phyloP scores from a whole-genome alignment of 2,888 invertebrate species.

The Zhuqinia jingwanae region DNA sequence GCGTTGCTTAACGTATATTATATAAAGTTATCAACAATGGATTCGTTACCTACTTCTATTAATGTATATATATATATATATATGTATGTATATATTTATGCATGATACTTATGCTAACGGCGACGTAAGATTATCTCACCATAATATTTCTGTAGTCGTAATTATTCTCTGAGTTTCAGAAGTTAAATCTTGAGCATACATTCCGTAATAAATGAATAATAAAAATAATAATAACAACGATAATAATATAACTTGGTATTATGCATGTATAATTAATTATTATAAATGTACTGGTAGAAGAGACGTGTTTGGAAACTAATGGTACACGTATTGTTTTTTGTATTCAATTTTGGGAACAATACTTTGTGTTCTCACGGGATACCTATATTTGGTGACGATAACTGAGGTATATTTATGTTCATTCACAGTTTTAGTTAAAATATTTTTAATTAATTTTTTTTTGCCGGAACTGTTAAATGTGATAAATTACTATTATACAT shows the following conservation, averaged over 20 bases:
- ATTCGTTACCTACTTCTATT: constrained; percentile 7
- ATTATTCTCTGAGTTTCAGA: constrained; percentile 47
- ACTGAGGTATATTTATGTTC: constrained; percentile 58
- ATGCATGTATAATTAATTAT: constrained; percentile 15
- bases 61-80: background rate
- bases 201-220: constrained; percentile 56
- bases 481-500: background rate
- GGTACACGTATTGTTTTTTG: constrained; percentile 18
- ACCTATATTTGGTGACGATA: constrained; percentile 56
- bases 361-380: constrained; percentile 62
- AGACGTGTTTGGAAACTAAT: constrained; percentile 25
- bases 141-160: constrained; percentile 35
- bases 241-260: background rate
- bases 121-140: constrained; percentile 53
- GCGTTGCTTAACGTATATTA: constrained; percentile 14
- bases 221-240: constrained; percentile 17
- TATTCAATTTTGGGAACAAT: constrained; percentile 46
- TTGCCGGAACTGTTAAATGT: too few relatives aligned
- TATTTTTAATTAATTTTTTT: background rate
- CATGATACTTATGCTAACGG: background rate
- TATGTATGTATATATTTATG: background rate
- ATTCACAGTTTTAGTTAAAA: constrained; percentile 32
- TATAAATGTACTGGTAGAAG: constrained; percentile 32
- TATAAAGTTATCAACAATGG: constrained; percentile 37
- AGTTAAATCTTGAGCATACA: constrained; percentile 68